Percentiles rank a stretch among this genome's conserved stretches.
phyloP scores from a whole-genome alignment of 2,113 vertebrate genomes.

The Tiliqua scincoides region DNA sequence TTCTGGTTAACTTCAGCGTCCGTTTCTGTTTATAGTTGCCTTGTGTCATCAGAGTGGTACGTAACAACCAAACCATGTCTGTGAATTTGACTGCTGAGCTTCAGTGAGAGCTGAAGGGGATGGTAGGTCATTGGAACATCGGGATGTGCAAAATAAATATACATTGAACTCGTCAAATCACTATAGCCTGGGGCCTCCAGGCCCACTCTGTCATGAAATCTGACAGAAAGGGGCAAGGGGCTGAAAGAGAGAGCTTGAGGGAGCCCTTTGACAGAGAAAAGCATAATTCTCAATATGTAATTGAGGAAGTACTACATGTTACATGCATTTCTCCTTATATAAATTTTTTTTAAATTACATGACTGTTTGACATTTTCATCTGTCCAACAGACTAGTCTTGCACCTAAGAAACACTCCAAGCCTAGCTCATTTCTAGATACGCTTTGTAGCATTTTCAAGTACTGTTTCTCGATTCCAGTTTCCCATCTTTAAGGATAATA shows the following conservation, averaged over 20 bases:
- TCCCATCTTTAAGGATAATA: neutral
- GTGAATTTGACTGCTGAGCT: neutral
- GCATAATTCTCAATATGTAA: neutral
- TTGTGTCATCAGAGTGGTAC: neutral
- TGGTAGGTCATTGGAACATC: rapidly evolving
- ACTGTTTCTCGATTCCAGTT: neutral
- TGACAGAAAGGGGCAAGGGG: neutral
- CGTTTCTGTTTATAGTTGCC: constrained; percentile 28
- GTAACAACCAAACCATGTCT: constrained; percentile 3
- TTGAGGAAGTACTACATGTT: neutral
- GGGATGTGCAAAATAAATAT: rapidly evolving
- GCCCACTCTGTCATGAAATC: neutral
- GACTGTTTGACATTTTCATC: neutral
- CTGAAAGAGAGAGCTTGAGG: neutral
- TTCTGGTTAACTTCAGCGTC: neutral
- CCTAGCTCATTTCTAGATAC: neutral
- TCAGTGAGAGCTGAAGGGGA: constrained; percentile 12
- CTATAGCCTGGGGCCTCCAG: neutral
- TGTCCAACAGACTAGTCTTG: neutral
- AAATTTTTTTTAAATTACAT: neutral
- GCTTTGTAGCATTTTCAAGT: neutral
- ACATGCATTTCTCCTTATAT: neutral
- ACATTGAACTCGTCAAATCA: neutral
- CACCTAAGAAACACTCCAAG: neutral
- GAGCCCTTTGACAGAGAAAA: neutral